Base-by-base conservation (phyloP, 2,888 invertebrate species). In the Norana najaformis region DNA sequence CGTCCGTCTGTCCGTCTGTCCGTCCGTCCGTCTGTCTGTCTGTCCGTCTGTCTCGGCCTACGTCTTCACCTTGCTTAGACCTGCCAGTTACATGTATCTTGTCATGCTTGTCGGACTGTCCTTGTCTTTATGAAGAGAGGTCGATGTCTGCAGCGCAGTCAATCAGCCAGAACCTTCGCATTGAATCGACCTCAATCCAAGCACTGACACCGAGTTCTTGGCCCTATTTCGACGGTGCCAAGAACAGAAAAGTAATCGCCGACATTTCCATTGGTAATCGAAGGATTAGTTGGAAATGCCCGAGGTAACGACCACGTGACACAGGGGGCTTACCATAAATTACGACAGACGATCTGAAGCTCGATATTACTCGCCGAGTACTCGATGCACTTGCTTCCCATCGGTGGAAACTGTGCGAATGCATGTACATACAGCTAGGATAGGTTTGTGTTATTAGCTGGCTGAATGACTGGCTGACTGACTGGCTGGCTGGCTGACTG, bases 221-320 rank as follows among this genome's bases (percentile, higher is more conserved):
- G 69, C n/a, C n/a, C 69, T n/a, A 8, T 69, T n/a, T n/a, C 69
- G n/a, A 69, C 69, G 69, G 69, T 30, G 1, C 69, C 30, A n/a
- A n/a, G 69, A 69, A 69, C n/a, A n/a, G 69, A n/a, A 69, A 69
- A 69, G 69, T n/a, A 69, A 69, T 69, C n/a, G 69, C n/a, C 69
- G 30, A n/a, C 30, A 69, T 69, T 69, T 69, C 69, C 69, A 69
- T n/a, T 69, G 69, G 69, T n/a, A 69, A 69, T 69, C 30, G 69
- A 69, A 69, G 69, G 69, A 69, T 69, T 69, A 69, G 69, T 6
- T 11, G 69, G 30, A 69, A 69, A 69, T n/a, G 69, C 30, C 69
- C 69, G 11, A n/a, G 69, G 30, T 69, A n/a, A 69, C 69, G 69
- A 69, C 69, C 69, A 69, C 6, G 30, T n/a, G 30, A 69, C 69